These are phyloP conservation scores for Herpailurus yagouaroundi DNA, from an alignment of 2,113 vertebrate genomes.

Conservation along the genomic window DNA sequence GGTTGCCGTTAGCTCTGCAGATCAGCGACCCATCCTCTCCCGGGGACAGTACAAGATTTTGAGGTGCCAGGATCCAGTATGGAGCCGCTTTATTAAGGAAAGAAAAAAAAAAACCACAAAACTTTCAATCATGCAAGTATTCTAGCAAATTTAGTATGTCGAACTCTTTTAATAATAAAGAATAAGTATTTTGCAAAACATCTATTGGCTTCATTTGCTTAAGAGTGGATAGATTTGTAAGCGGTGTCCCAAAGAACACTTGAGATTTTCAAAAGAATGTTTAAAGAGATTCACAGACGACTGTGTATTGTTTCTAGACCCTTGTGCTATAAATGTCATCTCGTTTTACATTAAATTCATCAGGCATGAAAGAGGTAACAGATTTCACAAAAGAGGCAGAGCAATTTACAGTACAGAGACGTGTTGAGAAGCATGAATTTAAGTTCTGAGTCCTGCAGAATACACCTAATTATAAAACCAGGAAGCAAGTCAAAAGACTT, in stretches of 20 bases:
- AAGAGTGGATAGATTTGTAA: background rate
- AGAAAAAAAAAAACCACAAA: constrained; percentile 30
- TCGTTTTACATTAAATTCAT: background rate
- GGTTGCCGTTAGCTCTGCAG: constrained; percentile 94
- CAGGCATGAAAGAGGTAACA: background rate
- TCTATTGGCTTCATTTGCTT: background rate
- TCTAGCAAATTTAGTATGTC: background rate
- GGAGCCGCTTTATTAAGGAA: constrained; percentile 90
- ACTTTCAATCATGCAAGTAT: constrained; percentile 37
- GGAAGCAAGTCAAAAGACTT: background rate
- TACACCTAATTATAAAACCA: constrained; percentile 41
- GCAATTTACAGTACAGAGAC: background rate
- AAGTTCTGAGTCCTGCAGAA: background rate
- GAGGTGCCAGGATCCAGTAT: constrained; percentile 95
- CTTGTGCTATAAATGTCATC: background rate
- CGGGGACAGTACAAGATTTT: constrained; percentile 95
- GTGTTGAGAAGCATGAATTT: background rate
- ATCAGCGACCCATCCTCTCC: constrained; percentile 92
- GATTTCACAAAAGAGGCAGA: background rate
- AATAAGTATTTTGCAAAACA: background rate
- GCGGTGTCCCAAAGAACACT: constrained; percentile 7
- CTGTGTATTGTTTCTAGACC: background rate
- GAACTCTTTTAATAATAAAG: background rate
- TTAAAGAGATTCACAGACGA: background rate
- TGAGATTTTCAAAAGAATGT: constrained; percentile 39